Conservation (phyloP, 2,113 vertebrate genomes). For the Indicator maculatus region DNA sequence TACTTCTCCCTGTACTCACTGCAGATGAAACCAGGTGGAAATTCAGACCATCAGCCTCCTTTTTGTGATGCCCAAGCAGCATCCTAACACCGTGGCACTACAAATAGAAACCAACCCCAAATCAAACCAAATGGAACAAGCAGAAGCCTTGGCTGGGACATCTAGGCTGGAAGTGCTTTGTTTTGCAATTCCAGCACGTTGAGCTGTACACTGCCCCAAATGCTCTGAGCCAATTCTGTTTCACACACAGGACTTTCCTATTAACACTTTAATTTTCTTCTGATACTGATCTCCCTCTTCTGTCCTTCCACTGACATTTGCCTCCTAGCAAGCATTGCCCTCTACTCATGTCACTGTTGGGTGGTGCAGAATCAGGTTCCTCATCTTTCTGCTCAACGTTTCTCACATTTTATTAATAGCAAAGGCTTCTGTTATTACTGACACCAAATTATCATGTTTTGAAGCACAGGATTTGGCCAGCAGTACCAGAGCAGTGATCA, state of each 20-base stretch:
- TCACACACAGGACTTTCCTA: background rate
- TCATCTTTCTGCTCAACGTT: background rate
- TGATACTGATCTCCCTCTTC: background rate
- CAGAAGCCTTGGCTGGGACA: background rate
- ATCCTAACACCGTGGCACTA: background rate
- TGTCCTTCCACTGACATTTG: background rate
- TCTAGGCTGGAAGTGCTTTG: background rate
- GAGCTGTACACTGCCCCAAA: background rate
- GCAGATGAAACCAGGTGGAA: background rate
- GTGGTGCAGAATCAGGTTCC: background rate
- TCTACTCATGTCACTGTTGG: background rate
- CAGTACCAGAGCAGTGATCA: too few relatives aligned
- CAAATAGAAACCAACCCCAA: background rate
- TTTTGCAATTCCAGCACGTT: background rate
- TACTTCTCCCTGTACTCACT: background rate
- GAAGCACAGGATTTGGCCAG: background rate
- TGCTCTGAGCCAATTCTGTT: background rate
- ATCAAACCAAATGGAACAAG: background rate
- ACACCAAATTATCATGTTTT: background rate
- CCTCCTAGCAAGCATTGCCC: background rate
- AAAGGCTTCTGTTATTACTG: slow-evolving; percentile 13
- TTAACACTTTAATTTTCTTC: background rate
- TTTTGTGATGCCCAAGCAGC: background rate
- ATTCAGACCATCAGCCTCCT: background rate
- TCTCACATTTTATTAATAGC: background rate